These are phyloP conservation scores for Acrossocheilus fasciatus DNA, from an alignment of 2,797 vertebrate genomes.

Conservation along the genomic window DNA sequence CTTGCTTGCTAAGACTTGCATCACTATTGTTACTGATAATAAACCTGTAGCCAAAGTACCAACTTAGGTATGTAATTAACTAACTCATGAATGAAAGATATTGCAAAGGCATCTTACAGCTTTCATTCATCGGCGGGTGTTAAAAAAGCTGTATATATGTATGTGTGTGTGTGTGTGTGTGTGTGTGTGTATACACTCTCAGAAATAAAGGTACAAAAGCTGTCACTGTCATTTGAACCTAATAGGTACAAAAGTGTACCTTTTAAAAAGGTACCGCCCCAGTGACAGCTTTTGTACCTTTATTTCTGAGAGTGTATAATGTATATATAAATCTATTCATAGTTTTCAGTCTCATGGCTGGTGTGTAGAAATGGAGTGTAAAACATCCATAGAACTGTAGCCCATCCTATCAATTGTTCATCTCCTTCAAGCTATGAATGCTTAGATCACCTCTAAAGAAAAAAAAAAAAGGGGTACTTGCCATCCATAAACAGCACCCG, in stretches of 20 bases:
- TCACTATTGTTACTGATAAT: neutral
- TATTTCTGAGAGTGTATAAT: too few relatives aligned
- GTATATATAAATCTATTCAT: neutral
- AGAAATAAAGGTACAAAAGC: too few relatives aligned
- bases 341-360: neutral
- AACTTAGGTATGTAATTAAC: neutral
- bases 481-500: neutral
- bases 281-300: too few relatives aligned
- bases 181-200: too few relatives aligned
- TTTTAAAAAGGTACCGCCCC: too few relatives aligned
- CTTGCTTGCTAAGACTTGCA: neutral
- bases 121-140: neutral
- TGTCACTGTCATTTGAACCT: too few relatives aligned
- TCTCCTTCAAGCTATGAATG: neutral
- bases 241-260: too few relatives aligned
- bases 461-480: neutral
- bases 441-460: neutral
- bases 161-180: too few relatives aligned
- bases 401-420: neutral
- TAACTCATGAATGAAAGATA: neutral
- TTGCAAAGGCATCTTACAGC: neutral
- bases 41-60: neutral
- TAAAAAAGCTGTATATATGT: neutral
- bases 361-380: too few relatives aligned
- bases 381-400: neutral